Percentiles rank a stretch among this genome's conserved stretches.
Evolutionary conservation across 2,113 vertebrate species (phyloP).

Genomic region (Sialia sialis): DNA sequence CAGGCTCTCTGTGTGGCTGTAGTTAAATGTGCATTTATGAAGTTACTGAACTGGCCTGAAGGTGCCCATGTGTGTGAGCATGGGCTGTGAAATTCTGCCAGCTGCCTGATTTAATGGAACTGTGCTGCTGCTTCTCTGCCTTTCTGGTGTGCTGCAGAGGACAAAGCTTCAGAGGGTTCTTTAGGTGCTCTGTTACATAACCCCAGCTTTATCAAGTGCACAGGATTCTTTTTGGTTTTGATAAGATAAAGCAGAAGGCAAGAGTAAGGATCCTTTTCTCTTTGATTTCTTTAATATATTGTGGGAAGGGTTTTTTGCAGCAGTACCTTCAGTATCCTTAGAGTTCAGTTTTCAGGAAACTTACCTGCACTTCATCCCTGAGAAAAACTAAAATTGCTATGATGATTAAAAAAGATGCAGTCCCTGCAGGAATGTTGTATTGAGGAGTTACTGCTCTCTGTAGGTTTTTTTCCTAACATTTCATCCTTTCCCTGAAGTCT

Average conservation of each 20-base stretch:
- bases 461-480: background rate
- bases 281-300: background rate
- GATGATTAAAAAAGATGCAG: background rate
- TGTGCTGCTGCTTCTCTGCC: background rate
- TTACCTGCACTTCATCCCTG: background rate
- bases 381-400: background rate
- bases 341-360: background rate
- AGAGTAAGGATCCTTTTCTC: background rate
- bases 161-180: background rate
- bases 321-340: background rate
- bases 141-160: background rate
- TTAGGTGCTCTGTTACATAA: background rate
- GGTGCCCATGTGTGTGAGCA: rapidly evolving
- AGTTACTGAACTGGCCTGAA: background rate
- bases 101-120: background rate
- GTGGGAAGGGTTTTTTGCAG: background rate
- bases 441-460: background rate
- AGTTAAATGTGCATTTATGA: background rate
- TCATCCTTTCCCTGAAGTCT: background rate
- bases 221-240: background rate
- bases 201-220: background rate
- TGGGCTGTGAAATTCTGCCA: background rate
- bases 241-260: background rate
- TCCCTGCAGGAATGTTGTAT: background rate
- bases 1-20: rapidly evolving